Percentiles rank a stretch among this genome's conserved stretches.
phyloP scores from a whole-genome alignment of 2,888 invertebrate genomes.

The Lypha dubia region DNA sequence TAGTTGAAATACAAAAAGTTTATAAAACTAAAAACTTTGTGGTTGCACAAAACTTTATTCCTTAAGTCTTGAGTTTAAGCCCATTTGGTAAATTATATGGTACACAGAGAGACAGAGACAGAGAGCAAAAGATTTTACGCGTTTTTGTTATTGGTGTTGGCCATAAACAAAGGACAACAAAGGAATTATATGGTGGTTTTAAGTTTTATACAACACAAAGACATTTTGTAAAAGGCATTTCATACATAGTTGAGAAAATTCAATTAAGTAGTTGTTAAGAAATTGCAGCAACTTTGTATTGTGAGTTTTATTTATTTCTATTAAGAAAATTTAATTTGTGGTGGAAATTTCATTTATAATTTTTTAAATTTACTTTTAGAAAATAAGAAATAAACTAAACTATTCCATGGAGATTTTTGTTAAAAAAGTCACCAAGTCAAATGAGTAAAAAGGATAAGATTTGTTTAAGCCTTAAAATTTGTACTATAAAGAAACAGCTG shows the following conservation, averaged over 20 bases:
- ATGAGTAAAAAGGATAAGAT: too few relatives aligned
- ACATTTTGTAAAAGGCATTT: neutral
- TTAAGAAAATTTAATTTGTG: neutral
- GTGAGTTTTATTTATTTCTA: neutral
- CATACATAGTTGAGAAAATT: conserved; percentile 30
- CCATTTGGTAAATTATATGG: conserved; percentile 65
- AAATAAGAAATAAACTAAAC: neutral
- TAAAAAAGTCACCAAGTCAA: too few relatives aligned
- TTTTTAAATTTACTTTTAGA: neutral
- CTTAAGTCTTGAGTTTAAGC: conserved; percentile 53
- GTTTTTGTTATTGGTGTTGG: conserved; percentile 49
- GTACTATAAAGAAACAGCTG: too few relatives aligned
- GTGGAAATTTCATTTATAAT: neutral
- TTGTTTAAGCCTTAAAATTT: too few relatives aligned
- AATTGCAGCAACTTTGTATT: neutral
- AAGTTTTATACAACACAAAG: conserved; percentile 28
- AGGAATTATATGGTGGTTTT: conserved; percentile 44
- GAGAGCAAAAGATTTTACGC: conserved; percentile 41
- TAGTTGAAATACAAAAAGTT: conserved; percentile 66
- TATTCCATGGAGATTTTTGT: too few relatives aligned
- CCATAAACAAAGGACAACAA: conserved; percentile 40
- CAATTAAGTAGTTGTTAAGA: conserved; percentile 30
- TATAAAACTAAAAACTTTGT: conserved; percentile 52
- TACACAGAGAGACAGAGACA: too few relatives aligned
- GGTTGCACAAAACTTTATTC: conserved; percentile 43